A percentile compares a stretch with the other conserved stretches of the same genome.
Evolutionary conservation across 2,888 invertebrate genomes (phyloP).

Genomic region (Ypsolopha sequella): DNA sequence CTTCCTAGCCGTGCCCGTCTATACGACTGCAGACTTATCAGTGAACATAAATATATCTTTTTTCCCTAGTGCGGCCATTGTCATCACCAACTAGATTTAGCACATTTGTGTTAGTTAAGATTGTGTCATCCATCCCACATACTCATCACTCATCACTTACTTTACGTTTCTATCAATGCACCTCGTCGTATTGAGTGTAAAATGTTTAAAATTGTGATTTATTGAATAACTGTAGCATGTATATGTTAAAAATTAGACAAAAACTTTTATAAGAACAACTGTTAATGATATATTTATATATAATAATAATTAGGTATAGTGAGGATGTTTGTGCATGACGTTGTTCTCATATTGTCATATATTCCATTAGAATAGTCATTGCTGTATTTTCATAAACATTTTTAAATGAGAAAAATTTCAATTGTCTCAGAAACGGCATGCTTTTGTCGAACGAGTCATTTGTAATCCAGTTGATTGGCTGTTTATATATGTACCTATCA

Average conservation of each 20-base stretch:
- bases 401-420: not conserved
- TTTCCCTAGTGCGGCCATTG: not conserved
- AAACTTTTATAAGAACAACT: constrained; percentile 48
- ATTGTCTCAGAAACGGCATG: not conserved
- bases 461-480: no score
- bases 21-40: not conserved
- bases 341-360: not conserved
- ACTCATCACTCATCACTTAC: not conserved
- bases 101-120: not conserved
- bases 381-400: not conserved
- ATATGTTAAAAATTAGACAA: constrained; percentile 30
- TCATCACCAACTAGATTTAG: not conserved
- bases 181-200: not conserved
- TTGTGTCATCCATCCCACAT: not conserved
- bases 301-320: constrained; percentile 32
- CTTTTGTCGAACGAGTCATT: constrained; percentile 6
- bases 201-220: constrained; percentile 22
- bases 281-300: constrained; percentile 38
- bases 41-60: not conserved
- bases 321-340: constrained; percentile 19
- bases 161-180: constrained; percentile 20
- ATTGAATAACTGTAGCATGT: constrained; percentile 13
- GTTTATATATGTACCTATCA: no score
- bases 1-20: constrained; percentile 49
- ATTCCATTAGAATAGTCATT: not conserved